These are phyloP conservation scores for Chrysoperla carnea DNA, from an alignment of 1,140 invertebrate species.

Conservation along the genomic window DNA sequence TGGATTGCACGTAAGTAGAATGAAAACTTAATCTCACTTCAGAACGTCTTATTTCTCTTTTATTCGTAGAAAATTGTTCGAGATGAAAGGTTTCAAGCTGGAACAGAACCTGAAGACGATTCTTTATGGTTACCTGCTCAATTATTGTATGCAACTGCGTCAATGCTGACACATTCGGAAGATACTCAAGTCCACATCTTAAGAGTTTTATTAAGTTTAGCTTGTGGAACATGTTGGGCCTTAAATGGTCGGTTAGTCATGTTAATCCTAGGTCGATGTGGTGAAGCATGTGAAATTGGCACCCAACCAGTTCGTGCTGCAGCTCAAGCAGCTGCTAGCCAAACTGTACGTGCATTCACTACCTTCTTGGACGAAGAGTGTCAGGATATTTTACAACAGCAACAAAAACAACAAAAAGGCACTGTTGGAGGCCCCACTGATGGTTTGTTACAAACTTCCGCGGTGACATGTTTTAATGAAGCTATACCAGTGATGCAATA, in stretches of 20 bases:
- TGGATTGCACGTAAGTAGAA: constrained; percentile 58
- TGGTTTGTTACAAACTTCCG: constrained; percentile 32
- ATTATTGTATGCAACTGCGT: constrained; percentile 62
- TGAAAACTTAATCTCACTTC: background rate
- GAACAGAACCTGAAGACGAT: constrained; percentile 79
- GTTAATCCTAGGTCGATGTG: constrained; percentile 53
- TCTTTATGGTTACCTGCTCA: constrained; percentile 81
- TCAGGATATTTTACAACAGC: constrained; percentile 48
- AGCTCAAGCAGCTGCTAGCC: constrained; percentile 63
- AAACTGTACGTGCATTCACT: constrained; percentile 65
- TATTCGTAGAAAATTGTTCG: constrained; percentile 62
- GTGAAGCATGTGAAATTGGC: constrained; percentile 52
- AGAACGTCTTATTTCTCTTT: background rate
- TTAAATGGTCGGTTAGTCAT: constrained; percentile 68
- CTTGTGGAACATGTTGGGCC: constrained; percentile 61
- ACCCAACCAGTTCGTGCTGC: constrained; percentile 63
- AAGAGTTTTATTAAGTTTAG: constrained; percentile 62
- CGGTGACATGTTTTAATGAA: constrained; percentile 76
- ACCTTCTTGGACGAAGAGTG: constrained; percentile 68
- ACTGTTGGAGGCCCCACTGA: constrained; percentile 26
- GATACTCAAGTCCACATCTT: constrained; percentile 41
- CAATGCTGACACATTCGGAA: constrained; percentile 53
- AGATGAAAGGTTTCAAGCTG: constrained; percentile 81
- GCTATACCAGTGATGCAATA: constrained; percentile 79
- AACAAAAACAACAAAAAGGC: constrained; percentile 34